Base-by-base conservation (phyloP, 2,888 invertebrate species). In the Asteroscopus sphinx region DNA sequence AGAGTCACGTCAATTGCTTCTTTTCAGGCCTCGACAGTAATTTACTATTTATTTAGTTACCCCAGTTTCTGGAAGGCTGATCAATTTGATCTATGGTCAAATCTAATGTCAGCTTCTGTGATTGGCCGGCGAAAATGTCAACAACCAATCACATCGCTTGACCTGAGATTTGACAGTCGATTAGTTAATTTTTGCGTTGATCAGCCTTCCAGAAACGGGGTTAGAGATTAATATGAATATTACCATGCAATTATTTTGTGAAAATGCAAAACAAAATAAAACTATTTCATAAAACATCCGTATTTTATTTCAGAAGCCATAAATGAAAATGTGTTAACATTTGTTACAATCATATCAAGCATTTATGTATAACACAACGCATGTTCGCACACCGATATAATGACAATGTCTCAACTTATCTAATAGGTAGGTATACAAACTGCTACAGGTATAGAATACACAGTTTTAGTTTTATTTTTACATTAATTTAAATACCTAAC, bases 301-400 rank as follows among this genome's bases (percentile, higher is more conserved):
- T 76, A 65, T 70, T 74, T 73, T 64, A 74, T 76, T 73, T 69
- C 47, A 64, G 65, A 76, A 76, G 73, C 73, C 41, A 16, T 59
- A 52, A 63, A 58, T 68, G 49, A 60, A 49, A 68, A 46, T 55
- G 51, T 70, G 17, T 57, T 55, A 55, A 67, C 49, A 54, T 46
- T 67, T 42, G 33, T 65, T 56, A 65, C 58, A 68, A 56, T 44
- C 28, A 47, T 37, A 54, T 49, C 37, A 66, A 74, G 72, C 51
- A 46, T 51, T 40, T 59, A 42, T 32, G 42, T 41, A 55, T 49
- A 54, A 66, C 45, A 54, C 44, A 58, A 63, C 25, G n/a, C n/a
- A 40, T 56, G 37, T 59, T 26, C 6, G 51, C 30, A 37, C 52
- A 57, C 48, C 55, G n/a, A 51, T 37, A 35, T 41, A 64, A 47